A percentile compares a stretch with the other conserved stretches of the same genome.
phyloP scores from a whole-genome alignment of 1,140 invertebrate species.

The Rhizoglyphus robini region DNA sequence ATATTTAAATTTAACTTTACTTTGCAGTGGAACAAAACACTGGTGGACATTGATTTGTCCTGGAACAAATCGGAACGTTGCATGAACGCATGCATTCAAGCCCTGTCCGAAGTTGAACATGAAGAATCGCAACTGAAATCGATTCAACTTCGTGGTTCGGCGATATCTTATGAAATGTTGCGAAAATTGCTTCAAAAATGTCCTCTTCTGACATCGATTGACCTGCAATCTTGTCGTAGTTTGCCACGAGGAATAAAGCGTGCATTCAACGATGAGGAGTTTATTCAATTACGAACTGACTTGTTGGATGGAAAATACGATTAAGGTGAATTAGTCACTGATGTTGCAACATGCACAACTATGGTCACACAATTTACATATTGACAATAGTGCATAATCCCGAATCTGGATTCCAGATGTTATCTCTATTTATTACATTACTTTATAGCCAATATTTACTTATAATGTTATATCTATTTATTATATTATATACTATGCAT shows the following conservation, averaged over 20 bases:
- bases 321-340: too few relatives aligned
- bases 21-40: slow-evolving; percentile 19
- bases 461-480: too few relatives aligned
- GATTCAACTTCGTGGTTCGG: slow-evolving; percentile 7
- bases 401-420: too few relatives aligned
- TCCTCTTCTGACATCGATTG: slow-evolving; percentile 11
- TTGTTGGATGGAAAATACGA: slow-evolving; percentile 13
- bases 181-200: neutral
- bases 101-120: neutral
- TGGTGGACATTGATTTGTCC: slow-evolving; percentile 21
- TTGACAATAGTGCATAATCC: too few relatives aligned
- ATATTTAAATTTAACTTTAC: neutral
- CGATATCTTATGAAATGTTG: neutral
- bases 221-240: slow-evolving; percentile 20
- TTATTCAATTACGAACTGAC: slow-evolving; percentile 8
- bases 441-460: too few relatives aligned
- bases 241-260: slow-evolving; percentile 21
- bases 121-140: neutral
- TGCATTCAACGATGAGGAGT: slow-evolving; percentile 9
- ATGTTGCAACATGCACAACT: too few relatives aligned
- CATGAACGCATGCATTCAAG: neutral
- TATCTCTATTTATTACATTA: too few relatives aligned
- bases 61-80: slow-evolving; percentile 12
- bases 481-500: too few relatives aligned
- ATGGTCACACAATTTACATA: too few relatives aligned